Evolutionary conservation across 2,888 invertebrate species (phyloP), one percentile per base, ranked within the genome.

Genomic region (Muschampia plurimacula): DNA sequence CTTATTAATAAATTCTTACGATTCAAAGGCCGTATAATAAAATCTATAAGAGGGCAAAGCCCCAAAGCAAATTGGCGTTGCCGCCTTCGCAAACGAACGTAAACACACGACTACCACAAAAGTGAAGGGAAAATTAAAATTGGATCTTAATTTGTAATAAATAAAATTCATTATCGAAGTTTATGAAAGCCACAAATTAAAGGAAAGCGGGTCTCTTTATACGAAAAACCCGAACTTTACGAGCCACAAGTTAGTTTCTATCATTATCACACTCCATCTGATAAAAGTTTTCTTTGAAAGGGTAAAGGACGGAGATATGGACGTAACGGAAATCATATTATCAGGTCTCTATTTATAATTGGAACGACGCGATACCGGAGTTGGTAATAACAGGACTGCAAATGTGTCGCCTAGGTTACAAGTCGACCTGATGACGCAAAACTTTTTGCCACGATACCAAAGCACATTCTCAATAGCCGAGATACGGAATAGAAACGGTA

Each of bases 301-400:
- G 28, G 59, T 67, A 75, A 41, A 76, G 74, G 65, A 71, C 70
- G 32, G 57, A 70, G 46, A 59, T 49, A 22, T 59, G 57, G 64
- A 46, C 39, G 82, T 89, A 91, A 91, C 89, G 86, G 91, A 83
- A 89, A 86, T 85, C 89, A 89, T 87, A 86, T 36, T 36, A 36
- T 36, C 6, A 36, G 36, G 83, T 82, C 80, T 82, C 86, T 91
- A 88, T 89, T 89, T 89, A 91, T 91, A 91, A 90, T 89, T 89
- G 85, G 84, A 80, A 77, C 84, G 82, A 84, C 74, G 80, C 83
- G 84, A 87, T 85, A 86, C 83, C 70, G 65, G 65, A 71, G 46
- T 65, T 82, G 81, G 83, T 84, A 84, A 82, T 85, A 87, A 87
- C 86, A 87, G 86, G 84, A 87, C 82, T 74, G 77, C 74, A 72